A percentile compares a stretch with the other conserved stretches of the same genome.
These are phyloP conservation scores for Lepidiolamprologus cunningtoni DNA, from an alignment of 2,113 vertebrate genomes.

Conservation along the genomic window DNA sequence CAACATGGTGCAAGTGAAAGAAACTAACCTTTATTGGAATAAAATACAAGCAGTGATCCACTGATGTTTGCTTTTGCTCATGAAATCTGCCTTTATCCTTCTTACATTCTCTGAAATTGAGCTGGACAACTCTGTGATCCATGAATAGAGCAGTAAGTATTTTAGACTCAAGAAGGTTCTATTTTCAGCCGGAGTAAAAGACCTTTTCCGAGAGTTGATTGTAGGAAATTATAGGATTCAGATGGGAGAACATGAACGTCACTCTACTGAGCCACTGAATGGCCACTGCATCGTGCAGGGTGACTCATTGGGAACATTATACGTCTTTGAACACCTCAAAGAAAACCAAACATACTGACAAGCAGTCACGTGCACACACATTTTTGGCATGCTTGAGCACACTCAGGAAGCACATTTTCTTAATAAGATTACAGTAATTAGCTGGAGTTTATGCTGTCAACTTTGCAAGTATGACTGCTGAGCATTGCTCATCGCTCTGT, in stretches of 20 bases:
- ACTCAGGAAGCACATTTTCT: background rate
- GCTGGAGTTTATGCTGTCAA: background rate
- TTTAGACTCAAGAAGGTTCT: background rate
- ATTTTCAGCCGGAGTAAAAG: background rate
- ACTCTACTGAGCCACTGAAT: background rate
- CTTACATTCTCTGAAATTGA: background rate
- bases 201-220: background rate
- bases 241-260: background rate
- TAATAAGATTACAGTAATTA: background rate
- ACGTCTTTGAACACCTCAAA: background rate
- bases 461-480: background rate
- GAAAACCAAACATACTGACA: background rate
- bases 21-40: background rate
- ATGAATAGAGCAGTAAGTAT: background rate
- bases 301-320: constrained; percentile 26
- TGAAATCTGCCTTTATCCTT: background rate
- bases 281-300: background rate
- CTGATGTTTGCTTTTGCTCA: background rate
- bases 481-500: constrained; percentile 10
- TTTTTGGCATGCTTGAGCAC: background rate
- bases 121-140: background rate
- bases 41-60: background rate
- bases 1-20: background rate
- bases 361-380: background rate
- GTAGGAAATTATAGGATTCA: constrained; percentile 24